Conservation (phyloP, 2,888 invertebrate species). For the Ctenicera cuprea region DNA sequence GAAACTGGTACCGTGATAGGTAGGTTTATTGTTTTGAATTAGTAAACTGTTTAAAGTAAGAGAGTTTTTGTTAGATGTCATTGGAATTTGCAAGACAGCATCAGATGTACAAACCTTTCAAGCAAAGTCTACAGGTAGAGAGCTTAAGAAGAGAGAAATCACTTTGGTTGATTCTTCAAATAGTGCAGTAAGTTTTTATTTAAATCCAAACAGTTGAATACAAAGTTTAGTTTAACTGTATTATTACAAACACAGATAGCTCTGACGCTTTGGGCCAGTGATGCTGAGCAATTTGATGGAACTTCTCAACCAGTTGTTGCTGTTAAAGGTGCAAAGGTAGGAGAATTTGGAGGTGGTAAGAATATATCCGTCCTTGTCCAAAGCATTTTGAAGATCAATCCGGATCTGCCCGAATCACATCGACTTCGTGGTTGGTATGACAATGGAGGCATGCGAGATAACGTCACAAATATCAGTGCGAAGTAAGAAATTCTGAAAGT, state of each 20-base stretch:
- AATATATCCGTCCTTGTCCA: slow-evolving; percentile 76
- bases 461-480: slow-evolving; percentile 80
- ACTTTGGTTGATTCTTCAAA: slow-evolving; percentile 90
- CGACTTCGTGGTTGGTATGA: slow-evolving; percentile 94
- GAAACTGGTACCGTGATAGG: slow-evolving; percentile 83
- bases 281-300: slow-evolving; percentile 90
- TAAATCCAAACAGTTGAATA: neutral
- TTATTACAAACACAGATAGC: slow-evolving; percentile 74
- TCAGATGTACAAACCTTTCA: slow-evolving; percentile 84
- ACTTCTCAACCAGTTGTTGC: slow-evolving; percentile 84
- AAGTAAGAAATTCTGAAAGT: slow-evolving; percentile 70
- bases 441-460: slow-evolving; percentile 80
- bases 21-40: slow-evolving; percentile 66
- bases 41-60: neutral
- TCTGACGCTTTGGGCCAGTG: slow-evolving; percentile 94
- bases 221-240: neutral
- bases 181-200: slow-evolving; percentile 75
- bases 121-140: slow-evolving; percentile 84
- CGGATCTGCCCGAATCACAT: slow-evolving; percentile 92
- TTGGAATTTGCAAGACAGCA: slow-evolving; percentile 88
- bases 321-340: slow-evolving; percentile 88
- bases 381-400: slow-evolving; percentile 85
- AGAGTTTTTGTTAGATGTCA: no score
- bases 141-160: slow-evolving; percentile 93
- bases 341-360: slow-evolving; percentile 92